A percentile compares a stretch with the other conserved stretches of the same genome.
Conservation (phyloP, 30 jellyfish, hydroid and myxozoan species). For the Phacellophora camtschatica region DNA sequence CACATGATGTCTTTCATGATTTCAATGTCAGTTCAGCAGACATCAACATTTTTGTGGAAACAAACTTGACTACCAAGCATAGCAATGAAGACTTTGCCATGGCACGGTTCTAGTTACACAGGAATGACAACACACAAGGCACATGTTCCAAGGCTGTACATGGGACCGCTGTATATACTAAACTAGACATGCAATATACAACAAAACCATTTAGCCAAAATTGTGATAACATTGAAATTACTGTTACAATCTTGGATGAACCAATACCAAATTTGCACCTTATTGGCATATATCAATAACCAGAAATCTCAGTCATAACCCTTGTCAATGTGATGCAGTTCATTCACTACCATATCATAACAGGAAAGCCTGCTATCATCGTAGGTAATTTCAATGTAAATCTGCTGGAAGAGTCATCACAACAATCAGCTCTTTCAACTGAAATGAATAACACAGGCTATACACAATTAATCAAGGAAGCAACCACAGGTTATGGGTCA, state of each 20-base stretch:
- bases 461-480: not conserved
- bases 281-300: not conserved
- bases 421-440: not conserved
- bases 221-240: slow-evolving; percentile 11
- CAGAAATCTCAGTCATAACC: not conserved
- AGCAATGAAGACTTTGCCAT: not conserved
- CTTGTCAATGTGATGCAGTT: not conserved
- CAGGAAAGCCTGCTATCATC: not conserved
- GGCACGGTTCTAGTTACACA: not conserved
- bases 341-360: not conserved
- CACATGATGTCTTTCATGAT: not conserved
- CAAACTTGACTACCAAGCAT: not conserved
- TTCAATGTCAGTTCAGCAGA: slow-evolving; percentile 38
- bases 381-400: slow-evolving; percentile 26
- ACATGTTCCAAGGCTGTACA: not conserved
- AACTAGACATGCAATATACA: not conserved
- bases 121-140: not conserved
- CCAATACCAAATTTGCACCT: not conserved
- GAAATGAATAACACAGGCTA: not conserved
- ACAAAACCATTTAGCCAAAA: not conserved
- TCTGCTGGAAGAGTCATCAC: not conserved
- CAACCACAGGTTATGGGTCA: not conserved
- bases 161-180: slow-evolving; percentile 18
- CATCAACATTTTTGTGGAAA: slow-evolving; percentile 16
- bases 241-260: not conserved